phyloP scores from a whole-genome alignment of 1,140 invertebrate genomes.

The Polyergus mexicanus region DNA sequence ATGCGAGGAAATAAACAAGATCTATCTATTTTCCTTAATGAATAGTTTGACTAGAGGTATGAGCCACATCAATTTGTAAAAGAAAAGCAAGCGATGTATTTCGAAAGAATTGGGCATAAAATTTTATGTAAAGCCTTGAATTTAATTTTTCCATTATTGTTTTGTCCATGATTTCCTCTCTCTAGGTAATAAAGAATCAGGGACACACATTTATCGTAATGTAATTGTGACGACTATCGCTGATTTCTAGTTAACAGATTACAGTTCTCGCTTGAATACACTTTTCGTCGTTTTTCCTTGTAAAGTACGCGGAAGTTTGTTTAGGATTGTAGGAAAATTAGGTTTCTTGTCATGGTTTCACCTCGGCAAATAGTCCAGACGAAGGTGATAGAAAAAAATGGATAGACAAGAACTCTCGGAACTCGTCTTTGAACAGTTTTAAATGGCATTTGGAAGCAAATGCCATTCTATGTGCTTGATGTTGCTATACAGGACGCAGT shows the following conservation, averaged over 20 bases:
- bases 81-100: too few relatives aligned
- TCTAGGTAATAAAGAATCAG: too few relatives aligned
- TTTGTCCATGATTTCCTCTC: too few relatives aligned
- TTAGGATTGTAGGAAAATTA: constrained; percentile 21
- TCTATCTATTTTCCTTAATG: too few relatives aligned
- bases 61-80: too few relatives aligned
- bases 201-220: neutral
- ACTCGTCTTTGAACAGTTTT: constrained; percentile 49
- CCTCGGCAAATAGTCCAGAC: neutral
- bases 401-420: neutral
- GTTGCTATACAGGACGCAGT: neutral
- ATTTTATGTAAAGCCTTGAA: too few relatives aligned
- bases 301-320: neutral
- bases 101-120: too few relatives aligned
- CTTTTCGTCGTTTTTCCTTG: neutral
- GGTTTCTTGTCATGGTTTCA: neutral
- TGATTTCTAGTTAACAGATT: neutral
- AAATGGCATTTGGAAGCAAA: constrained; percentile 43
- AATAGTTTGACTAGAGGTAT: too few relatives aligned
- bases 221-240: neutral
- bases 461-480: constrained; percentile 55
- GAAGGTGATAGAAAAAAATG: neutral
- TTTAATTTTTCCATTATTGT: too few relatives aligned
- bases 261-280: neutral
- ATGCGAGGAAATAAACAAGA: too few relatives aligned